A percentile compares a stretch with the other conserved stretches of the same genome.
Evolutionary conservation across 2,888 invertebrate species (phyloP).

Genomic region (Hydriomena furcata): DNA sequence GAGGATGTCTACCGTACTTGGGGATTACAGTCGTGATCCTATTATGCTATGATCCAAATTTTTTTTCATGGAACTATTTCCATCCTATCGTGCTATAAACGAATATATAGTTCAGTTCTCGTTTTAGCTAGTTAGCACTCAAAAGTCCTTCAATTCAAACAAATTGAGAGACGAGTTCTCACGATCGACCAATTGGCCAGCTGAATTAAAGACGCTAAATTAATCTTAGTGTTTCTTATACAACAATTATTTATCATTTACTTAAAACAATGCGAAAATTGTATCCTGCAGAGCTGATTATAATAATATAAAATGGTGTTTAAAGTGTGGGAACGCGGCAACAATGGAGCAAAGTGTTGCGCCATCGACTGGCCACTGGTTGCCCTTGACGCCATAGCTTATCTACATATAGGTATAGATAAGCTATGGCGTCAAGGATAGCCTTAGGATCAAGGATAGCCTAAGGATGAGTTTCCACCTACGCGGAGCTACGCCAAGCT

Average conservation of each 20-base stretch:
- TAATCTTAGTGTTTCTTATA: constrained; percentile 21
- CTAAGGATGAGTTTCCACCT: too few species aligned
- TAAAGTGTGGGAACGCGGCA: constrained; percentile 40
- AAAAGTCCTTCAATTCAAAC: constrained; percentile 14
- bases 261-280: constrained; percentile 45
- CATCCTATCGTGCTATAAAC: too few species aligned
- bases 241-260: constrained; percentile 40
- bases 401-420: too few species aligned
- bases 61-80: too few species aligned
- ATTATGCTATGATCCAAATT: too few species aligned
- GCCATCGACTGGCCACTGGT: constrained; percentile 27
- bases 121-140: not conserved
- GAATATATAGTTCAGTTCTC: not conserved
- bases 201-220: constrained; percentile 14
- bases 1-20: too few species aligned
- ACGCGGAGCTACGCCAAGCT: too few species aligned
- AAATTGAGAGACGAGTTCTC: constrained; percentile 16
- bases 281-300: constrained; percentile 28
- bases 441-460: constrained; percentile 25
- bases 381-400: constrained; percentile 36
- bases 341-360: constrained; percentile 35
- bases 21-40: too few species aligned
- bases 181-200: constrained; percentile 8
- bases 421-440: constrained; percentile 36
- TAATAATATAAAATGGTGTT: constrained; percentile 30